Conservation (phyloP, 2,888 invertebrate species). For the Brachyptera risi region DNA sequence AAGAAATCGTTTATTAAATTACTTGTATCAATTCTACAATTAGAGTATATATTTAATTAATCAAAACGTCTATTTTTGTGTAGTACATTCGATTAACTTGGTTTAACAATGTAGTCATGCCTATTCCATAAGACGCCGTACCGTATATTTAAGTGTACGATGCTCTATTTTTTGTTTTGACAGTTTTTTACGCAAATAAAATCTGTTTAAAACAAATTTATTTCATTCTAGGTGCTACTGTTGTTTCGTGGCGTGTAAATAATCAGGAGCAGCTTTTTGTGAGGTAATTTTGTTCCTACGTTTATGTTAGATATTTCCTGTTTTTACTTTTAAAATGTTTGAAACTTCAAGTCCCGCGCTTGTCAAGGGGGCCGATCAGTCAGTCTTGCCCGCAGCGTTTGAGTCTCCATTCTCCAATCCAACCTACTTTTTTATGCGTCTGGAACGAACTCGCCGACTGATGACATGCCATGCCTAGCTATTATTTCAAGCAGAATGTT, state of each 20-base stretch:
- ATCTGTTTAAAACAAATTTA: too few species aligned
- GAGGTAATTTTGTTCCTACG: slow-evolving; percentile 61
- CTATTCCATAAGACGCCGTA: slow-evolving; percentile 30
- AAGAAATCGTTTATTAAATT: slow-evolving; percentile 46
- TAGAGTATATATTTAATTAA: neutral
- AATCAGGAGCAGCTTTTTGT: slow-evolving; percentile 96
- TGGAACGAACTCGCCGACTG: slow-evolving; percentile 24
- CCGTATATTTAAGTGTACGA: slow-evolving; percentile 28
- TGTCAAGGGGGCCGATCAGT: neutral
- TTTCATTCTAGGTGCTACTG: slow-evolving; percentile 78
- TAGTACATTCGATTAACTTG: slow-evolving; percentile 10
- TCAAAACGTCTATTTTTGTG: neutral
- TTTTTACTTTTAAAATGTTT: neutral
- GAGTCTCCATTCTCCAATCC: slow-evolving; percentile 23
- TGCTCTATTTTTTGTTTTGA: slow-evolving; percentile 34
- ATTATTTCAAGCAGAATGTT: slow-evolving; percentile 9
- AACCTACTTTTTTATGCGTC: slow-evolving; percentile 33
- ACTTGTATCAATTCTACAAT: neutral
- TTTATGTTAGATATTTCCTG: neutral
- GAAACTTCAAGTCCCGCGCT: slow-evolving; percentile 8
- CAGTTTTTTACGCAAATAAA: slow-evolving; percentile 22
- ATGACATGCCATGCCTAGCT: slow-evolving; percentile 23
- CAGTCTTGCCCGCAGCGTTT: slow-evolving; percentile 29
- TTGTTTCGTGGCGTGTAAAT: slow-evolving; percentile 94
- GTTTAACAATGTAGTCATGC: slow-evolving; percentile 25